Conservation (phyloP, 2,888 invertebrate genomes). For the Ethmia dodecea region DNA sequence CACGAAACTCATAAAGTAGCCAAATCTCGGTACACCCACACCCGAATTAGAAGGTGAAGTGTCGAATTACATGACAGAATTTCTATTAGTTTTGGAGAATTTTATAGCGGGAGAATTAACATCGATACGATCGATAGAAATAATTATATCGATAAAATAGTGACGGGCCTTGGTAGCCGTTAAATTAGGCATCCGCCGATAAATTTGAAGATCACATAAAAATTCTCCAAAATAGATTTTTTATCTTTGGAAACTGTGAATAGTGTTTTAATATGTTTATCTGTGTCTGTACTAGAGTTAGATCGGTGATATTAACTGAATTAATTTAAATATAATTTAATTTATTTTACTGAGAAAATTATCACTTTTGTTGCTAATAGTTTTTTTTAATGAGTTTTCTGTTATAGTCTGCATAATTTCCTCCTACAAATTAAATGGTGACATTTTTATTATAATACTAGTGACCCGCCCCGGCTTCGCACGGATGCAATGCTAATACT, state of each 20-base stretch:
- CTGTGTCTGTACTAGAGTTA: too few species aligned
- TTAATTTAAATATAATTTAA: too few species aligned
- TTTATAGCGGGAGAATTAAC: conserved; percentile 53
- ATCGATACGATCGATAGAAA: conserved; percentile 45
- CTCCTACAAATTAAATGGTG: too few species aligned
- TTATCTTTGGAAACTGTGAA: conserved; percentile 10
- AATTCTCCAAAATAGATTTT: conserved; percentile 7
- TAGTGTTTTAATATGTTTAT: conserved; percentile 6
- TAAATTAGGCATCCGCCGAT: conserved; percentile 17
- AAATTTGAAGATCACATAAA: conserved; percentile 8
- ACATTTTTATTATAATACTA: too few species aligned
- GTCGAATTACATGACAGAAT: conserved; percentile 62
- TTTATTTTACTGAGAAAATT: too few species aligned
- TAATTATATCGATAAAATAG: conserved; percentile 42
- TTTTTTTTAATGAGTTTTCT: too few species aligned
- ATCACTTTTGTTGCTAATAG: too few species aligned
- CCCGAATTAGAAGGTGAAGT: conserved; percentile 32
- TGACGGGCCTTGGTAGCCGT: conserved; percentile 17
- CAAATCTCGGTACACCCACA: neutral
- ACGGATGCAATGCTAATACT: too few species aligned
- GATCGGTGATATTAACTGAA: too few species aligned
- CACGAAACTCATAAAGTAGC: too few species aligned
- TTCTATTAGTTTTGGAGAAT: conserved; percentile 53
- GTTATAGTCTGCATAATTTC: too few species aligned
- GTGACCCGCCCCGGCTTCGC: too few species aligned